Evolutionary conservation across 2,888 invertebrate species (phyloP).

Genomic region (Onthophagus sagittarius): DNA sequence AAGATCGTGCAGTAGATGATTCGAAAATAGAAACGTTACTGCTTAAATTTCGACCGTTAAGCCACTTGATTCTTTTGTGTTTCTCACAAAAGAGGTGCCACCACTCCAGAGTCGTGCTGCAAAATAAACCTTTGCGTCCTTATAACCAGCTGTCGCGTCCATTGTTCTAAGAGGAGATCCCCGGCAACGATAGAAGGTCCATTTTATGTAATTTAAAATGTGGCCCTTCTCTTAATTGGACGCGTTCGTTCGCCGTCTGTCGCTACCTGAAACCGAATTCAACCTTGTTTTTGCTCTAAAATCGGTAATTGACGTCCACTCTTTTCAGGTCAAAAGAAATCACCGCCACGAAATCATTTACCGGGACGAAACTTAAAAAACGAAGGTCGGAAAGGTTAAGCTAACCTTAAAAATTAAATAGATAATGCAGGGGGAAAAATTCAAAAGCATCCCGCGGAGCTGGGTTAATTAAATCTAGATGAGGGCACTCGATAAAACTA

Average conservation of each 20-base stretch:
- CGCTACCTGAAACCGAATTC: constrained; percentile 1
- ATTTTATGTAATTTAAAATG: constrained; percentile 5
- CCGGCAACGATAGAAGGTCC: not conserved
- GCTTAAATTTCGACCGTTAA: not conserved
- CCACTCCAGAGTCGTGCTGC: not conserved
- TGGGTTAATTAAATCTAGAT: not conserved
- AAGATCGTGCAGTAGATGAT: not conserved
- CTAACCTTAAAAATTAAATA: not conserved
- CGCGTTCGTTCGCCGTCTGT: not conserved
- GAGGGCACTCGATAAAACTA: not conserved
- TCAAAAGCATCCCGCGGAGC: not conserved
- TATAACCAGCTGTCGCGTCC: not conserved
- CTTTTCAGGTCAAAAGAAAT: not conserved
- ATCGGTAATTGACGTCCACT: constrained; percentile 3
- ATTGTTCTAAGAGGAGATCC: constrained; percentile 7
- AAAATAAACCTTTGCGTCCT: not conserved
- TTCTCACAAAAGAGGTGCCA: not conserved
- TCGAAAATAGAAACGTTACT: not conserved
- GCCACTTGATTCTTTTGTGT: not conserved
- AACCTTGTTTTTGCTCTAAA: not conserved
- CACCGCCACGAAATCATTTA: not conserved
- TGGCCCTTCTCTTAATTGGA: constrained; percentile 3
- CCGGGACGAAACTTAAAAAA: too few species aligned
- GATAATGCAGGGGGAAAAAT: not conserved
- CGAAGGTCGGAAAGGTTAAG: not conserved